A percentile compares a stretch with the other conserved stretches of the same genome.
Conservation (phyloP, 2,888 invertebrate genomes). For the Lepidochitona cinerea region DNA sequence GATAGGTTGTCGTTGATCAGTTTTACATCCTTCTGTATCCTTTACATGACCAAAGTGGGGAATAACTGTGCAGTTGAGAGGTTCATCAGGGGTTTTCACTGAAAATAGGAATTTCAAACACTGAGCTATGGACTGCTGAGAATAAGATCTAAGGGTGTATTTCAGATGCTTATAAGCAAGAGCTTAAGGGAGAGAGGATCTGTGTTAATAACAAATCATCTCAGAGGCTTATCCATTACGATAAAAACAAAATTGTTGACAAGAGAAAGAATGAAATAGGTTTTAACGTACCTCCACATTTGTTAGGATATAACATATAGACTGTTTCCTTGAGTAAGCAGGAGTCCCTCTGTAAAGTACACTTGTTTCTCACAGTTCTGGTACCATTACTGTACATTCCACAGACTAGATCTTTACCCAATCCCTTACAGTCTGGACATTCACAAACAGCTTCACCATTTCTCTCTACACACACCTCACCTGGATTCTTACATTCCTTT, state of each 20-base stretch:
- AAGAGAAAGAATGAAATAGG: too few species aligned
- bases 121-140: too few species aligned
- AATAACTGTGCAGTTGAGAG: not conserved
- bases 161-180: too few species aligned
- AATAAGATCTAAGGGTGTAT: too few species aligned
- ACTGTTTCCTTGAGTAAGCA: not conserved
- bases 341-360: not conserved
- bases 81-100: not conserved
- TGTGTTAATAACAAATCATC: too few species aligned
- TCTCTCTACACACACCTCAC: slow-evolving; percentile 30
- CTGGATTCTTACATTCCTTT: slow-evolving; percentile 17
- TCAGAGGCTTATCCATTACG: too few species aligned
- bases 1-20: not conserved
- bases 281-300: not conserved
- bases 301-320: not conserved
- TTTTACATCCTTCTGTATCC: not conserved
- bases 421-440: slow-evolving; percentile 38
- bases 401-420: slow-evolving; percentile 39
- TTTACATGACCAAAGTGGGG: not conserved
- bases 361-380: not conserved
- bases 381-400: slow-evolving; percentile 13
- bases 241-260: too few species aligned
- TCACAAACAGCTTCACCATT: slow-evolving; percentile 27
- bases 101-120: too few species aligned
- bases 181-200: too few species aligned